Evolutionary conservation across 2,113 vertebrate species (phyloP), one percentile per base, ranked within the genome.

Genomic region (Equus przewalskii): DNA sequence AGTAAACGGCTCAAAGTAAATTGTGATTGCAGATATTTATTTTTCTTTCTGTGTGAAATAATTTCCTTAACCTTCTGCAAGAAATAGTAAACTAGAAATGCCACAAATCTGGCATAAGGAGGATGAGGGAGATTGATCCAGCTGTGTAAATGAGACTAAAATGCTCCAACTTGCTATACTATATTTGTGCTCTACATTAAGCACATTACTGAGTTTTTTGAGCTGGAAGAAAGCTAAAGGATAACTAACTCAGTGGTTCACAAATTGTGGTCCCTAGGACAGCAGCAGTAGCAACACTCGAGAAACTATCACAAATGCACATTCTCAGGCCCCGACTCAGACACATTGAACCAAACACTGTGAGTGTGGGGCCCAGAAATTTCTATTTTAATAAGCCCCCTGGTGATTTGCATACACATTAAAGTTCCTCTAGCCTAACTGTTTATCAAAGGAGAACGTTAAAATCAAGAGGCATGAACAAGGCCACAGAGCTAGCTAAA

Each of bases 21-120:
- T 56, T 89, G 49, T 75, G 75, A 22, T 18, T 70, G n/a, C 76
- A 44, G 13, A n/a, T 51, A 79, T 75, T 58, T 94, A 51, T 33
- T 73, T 91, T 6, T 89, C 21, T 84, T 93, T 70, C 9, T 95
- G 3, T 89, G 36, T 86, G 73, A 86, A 92, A 69, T 64, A 64
- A 58, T 65, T 76, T 44, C 5, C 15, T 89, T 75, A 82, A 41
- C 14, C 21, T 65, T 6, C 7, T 62, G 5, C 12, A 81, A 76
- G 33, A 89, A 85, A 80, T 19, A 46, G 36, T 73, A 22, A 3
- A 76, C 30, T 13, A 56, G 8, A 69, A 90, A 70, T 86, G 36
- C 36, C 93, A 24, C 5, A 94, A 95, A 36, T 56, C 6, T 26
- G 8, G 7, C 26, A 67, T 15, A 44, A 65, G 30, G 26, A 87